These are phyloP conservation scores for Porites lobata DNA, from an alignment of 92 coral and sea anemone genomes.

Conservation along the genomic window DNA sequence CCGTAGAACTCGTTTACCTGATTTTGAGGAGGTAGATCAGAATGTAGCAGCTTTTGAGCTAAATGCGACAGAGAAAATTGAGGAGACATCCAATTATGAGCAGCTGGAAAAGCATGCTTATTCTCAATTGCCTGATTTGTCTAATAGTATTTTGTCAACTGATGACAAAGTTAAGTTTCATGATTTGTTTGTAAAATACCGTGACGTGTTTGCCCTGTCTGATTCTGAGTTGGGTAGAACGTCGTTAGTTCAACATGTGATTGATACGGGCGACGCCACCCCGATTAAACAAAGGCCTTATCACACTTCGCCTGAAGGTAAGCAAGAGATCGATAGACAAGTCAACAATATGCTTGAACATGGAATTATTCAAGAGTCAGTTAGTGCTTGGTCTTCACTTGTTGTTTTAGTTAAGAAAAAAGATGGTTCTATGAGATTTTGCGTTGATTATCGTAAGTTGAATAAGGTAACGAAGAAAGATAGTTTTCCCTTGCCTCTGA, in stretches of 20 bases:
- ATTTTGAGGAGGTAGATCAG: background rate
- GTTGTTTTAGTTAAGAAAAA: constrained; percentile 64
- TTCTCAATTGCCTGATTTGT: constrained; percentile 33
- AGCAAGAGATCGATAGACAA: constrained; percentile 53
- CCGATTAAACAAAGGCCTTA: constrained; percentile 63
- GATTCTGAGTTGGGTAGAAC: constrained; percentile 12
- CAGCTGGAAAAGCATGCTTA: background rate
- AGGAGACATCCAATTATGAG: background rate
- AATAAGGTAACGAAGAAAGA: constrained; percentile 40
- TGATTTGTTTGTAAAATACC: constrained; percentile 1
- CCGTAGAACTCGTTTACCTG: background rate
- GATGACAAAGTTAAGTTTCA: constrained; percentile 1
- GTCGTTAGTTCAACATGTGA: constrained; percentile 19
- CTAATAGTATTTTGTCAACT: constrained; percentile 13
- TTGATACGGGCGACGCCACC: constrained; percentile 32
- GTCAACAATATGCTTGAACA: constrained; percentile 45
- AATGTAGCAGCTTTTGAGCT: background rate
- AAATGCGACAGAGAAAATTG: background rate
- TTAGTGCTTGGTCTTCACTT: constrained; percentile 57
- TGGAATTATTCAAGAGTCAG: constrained; percentile 49
- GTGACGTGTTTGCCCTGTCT: constrained; percentile 32
- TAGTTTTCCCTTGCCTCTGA: no score
- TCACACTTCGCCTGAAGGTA: constrained; percentile 56
- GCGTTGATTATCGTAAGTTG: constrained; percentile 16
- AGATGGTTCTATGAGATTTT: constrained; percentile 54